Evolutionary conservation across 2,888 invertebrate genomes (phyloP).

Genomic region (Dasypolia templi): DNA sequence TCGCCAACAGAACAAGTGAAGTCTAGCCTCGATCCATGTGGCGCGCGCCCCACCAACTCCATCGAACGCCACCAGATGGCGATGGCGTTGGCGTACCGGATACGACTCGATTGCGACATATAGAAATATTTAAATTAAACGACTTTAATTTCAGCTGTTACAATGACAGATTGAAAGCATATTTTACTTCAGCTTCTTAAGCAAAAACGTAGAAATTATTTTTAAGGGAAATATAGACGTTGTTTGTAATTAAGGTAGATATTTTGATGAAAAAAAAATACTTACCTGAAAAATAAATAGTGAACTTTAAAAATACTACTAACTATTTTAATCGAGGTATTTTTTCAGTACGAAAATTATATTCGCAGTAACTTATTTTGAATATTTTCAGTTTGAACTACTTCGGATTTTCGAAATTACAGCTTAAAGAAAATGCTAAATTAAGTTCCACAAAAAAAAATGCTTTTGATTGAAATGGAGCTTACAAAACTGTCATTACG

Average conservation of each 20-base stretch:
- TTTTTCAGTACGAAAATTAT: neutral
- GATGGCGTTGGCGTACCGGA: too few relatives aligned
- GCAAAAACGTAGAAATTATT: neutral
- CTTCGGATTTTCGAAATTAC: neutral
- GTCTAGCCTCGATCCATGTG: too few relatives aligned
- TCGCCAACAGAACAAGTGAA: too few relatives aligned
- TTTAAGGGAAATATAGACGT: neutral
- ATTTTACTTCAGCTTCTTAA: neutral
- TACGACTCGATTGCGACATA: too few relatives aligned
- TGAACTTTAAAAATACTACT: neutral
- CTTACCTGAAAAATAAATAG: neutral
- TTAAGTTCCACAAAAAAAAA: constrained; percentile 21
- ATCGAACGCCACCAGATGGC: too few relatives aligned
- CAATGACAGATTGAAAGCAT: constrained; percentile 17
- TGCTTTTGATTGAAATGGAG: neutral
- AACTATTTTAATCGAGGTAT: neutral
- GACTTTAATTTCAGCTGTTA: constrained; percentile 37
- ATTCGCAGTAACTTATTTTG: constrained; percentile 15
- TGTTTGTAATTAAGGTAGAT: neutral
- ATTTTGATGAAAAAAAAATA: neutral
- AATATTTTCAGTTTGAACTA: neutral
- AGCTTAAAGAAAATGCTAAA: neutral
- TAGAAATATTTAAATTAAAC: constrained; percentile 52
- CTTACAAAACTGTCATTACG: neutral
- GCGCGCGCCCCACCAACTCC: too few relatives aligned